These are phyloP conservation scores for Steinernema khuongi DNA, from an alignment of 1,140 invertebrate species.

Conservation along the genomic window DNA sequence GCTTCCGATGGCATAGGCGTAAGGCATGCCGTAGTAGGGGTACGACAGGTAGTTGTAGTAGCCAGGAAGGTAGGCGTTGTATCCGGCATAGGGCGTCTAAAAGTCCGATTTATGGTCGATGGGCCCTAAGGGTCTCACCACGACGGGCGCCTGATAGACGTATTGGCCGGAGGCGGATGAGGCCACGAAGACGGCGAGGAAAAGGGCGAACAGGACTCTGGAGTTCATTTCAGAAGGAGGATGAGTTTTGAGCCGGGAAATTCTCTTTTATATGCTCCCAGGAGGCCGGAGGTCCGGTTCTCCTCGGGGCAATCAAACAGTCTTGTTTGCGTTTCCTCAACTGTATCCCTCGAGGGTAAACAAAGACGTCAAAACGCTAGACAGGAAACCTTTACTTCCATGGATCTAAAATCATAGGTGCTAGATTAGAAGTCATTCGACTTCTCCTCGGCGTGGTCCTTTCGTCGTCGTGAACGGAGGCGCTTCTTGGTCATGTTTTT, in stretches of 20 bases:
- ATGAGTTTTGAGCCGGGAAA: too few species aligned
- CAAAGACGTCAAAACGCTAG: too few species aligned
- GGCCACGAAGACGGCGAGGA: neutral
- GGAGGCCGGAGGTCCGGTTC: neutral
- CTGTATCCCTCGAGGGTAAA: too few species aligned
- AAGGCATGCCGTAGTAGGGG: too few species aligned
- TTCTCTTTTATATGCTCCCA: neutral
- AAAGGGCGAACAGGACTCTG: neutral
- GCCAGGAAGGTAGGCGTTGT: neutral
- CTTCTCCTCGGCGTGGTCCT: neutral
- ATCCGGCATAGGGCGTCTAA: neutral
- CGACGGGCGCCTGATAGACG: neutral
- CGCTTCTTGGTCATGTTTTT: neutral
- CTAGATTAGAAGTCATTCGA: too few species aligned
- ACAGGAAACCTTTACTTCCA: too few species aligned
- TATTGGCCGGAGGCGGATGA: neutral
- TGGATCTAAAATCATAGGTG: too few species aligned
- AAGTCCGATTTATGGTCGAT: neutral
- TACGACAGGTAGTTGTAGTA: too few species aligned
- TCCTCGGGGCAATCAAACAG: neutral
- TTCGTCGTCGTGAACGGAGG: neutral
- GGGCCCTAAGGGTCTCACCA: neutral
- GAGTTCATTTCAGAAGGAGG: neutral
- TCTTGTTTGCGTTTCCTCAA: neutral
- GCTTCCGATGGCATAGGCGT: neutral